phyloP scores from a whole-genome alignment of 1,140 invertebrate genomes.

The Achatina immaculata region DNA sequence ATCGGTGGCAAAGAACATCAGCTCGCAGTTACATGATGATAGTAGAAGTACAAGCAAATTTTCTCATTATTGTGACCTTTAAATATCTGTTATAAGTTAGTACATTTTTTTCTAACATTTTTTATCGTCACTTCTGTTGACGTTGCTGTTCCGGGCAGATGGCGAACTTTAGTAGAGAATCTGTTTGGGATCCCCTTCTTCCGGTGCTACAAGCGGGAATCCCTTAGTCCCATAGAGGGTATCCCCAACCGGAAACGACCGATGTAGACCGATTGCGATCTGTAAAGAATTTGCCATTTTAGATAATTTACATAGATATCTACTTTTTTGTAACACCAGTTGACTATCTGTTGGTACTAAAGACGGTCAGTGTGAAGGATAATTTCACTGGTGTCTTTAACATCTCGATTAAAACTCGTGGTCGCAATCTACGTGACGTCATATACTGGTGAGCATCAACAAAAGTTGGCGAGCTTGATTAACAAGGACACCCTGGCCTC shows the following conservation, averaged over 20 bases:
- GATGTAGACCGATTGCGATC: constrained; percentile 39
- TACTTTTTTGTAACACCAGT: constrained; percentile 9
- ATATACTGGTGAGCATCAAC: constrained; percentile 47
- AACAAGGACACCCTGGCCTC: constrained; percentile 46
- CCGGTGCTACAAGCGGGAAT: constrained; percentile 46
- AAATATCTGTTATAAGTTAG: no score
- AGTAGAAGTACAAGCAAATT: no score
- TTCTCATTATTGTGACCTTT: no score
- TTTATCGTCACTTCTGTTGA: no score
- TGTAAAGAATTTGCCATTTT: neutral
- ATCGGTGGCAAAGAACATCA: no score
- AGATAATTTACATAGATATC: neutral
- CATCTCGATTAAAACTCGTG: constrained; percentile 51
- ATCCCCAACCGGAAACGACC: constrained; percentile 52
- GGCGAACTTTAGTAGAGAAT: no score
- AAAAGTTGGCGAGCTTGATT: constrained; percentile 38
- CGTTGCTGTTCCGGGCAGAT: no score
- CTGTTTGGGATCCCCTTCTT: constrained; percentile 31
- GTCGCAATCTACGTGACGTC: constrained; percentile 47
- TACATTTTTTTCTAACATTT: no score
- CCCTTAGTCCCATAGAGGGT: constrained; percentile 47
- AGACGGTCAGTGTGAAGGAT: neutral
- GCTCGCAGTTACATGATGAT: no score
- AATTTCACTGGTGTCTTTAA: constrained; percentile 25
- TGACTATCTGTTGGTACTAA: constrained; percentile 4